Conservation (phyloP, 2,888 invertebrate species). For the Sycophila texana region DNA sequence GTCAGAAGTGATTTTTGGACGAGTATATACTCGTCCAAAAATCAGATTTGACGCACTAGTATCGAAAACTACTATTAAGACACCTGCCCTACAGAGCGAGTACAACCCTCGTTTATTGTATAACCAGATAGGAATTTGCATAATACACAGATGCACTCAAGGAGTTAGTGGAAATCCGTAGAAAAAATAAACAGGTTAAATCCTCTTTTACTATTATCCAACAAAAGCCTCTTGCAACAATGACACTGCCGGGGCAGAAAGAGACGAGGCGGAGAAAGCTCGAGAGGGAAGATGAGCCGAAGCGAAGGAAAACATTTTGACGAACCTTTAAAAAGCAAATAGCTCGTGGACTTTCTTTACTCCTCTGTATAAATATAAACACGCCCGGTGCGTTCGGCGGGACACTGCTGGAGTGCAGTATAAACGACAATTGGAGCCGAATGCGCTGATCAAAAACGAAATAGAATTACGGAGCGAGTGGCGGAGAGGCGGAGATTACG, state of each 20-base stretch:
- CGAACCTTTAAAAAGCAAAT: constrained; percentile 27
- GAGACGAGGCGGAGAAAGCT: background rate
- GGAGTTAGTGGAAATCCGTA: too few relatives aligned
- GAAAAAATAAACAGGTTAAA: too few relatives aligned
- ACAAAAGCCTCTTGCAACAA: background rate
- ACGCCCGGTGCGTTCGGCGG: background rate
- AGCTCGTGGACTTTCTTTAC: constrained; percentile 1
- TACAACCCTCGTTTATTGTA: too few relatives aligned
- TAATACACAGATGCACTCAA: too few relatives aligned
- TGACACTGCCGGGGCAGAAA: background rate
- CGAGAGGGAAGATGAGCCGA: background rate
- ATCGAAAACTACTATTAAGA: too few relatives aligned
- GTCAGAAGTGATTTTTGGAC: too few relatives aligned
- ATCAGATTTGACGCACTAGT: too few relatives aligned
- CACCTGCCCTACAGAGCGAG: too few relatives aligned
- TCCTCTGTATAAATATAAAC: background rate
- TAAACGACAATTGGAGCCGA: constrained; percentile 32
- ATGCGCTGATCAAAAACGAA: constrained; percentile 16
- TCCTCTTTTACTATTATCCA: background rate
- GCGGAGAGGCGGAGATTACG: constrained; percentile 44
- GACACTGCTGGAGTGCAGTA: constrained; percentile 23
- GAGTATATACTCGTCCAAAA: too few relatives aligned
- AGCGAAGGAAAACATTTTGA: constrained; percentile 33
- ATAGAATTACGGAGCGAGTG: background rate
- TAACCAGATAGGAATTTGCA: too few relatives aligned